Conservation (phyloP, 2,888 invertebrate species). For the Altica lythri region DNA sequence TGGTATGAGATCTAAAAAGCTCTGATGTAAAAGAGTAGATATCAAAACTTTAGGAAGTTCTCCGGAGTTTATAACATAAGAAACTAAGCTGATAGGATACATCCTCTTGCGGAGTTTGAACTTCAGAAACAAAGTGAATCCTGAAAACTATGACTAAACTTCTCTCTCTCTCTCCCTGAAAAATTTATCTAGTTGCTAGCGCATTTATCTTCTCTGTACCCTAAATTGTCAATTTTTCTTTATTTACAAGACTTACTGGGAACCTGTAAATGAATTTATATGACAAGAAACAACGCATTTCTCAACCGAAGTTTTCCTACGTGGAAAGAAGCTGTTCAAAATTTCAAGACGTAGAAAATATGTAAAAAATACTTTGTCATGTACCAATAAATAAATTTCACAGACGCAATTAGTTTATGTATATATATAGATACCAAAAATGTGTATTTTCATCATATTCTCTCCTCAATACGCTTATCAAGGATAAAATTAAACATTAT, state of each 20-base stretch:
- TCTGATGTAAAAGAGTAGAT: slow-evolving; percentile 12
- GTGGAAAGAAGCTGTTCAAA: neutral
- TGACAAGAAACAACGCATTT: slow-evolving; percentile 6
- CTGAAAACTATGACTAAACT: slow-evolving; percentile 13
- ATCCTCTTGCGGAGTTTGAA: slow-evolving; percentile 5
- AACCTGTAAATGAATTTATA: slow-evolving; percentile 8
- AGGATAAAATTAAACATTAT: too few species aligned
- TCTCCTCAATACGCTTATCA: too few species aligned
- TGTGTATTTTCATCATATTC: too few species aligned
- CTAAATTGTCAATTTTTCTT: slow-evolving; percentile 8
- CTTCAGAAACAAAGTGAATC: slow-evolving; percentile 10
- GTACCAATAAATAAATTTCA: too few species aligned
- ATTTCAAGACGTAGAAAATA: neutral
- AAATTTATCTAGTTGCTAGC: slow-evolving; percentile 1
- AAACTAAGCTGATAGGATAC: slow-evolving; percentile 14
- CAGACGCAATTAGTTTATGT: too few species aligned
- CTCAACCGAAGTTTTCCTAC: slow-evolving; percentile 1
- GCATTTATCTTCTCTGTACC: neutral
- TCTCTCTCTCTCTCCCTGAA: neutral
- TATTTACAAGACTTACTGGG: slow-evolving; percentile 8
- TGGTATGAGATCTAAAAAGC: slow-evolving; percentile 11
- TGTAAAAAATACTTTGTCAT: neutral
- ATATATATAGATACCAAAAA: too few species aligned
- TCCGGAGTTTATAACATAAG: slow-evolving; percentile 17
- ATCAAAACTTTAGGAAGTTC: slow-evolving; percentile 8